Base-by-base conservation (phyloP, 2,888 invertebrate genomes). In the Stenolophus ochropezus region DNA sequence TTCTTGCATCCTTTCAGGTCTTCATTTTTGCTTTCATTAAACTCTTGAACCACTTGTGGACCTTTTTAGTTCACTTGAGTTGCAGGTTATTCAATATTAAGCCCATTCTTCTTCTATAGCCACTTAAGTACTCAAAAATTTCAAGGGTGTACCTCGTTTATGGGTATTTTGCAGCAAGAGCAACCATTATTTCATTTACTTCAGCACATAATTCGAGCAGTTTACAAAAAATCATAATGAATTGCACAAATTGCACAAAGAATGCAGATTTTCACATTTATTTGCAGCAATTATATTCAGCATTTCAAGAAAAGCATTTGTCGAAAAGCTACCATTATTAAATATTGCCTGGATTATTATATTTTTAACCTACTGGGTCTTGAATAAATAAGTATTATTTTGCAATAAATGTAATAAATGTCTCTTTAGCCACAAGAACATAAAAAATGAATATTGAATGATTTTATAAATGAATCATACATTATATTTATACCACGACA, bases 1-100 rank as follows among this genome's bases (percentile, higher is more conserved):
- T 69, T 69, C 33, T 20, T 6, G 27, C 1, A 69, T 1, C 18
- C n/a, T 69, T 69, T 23, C 5, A 33, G 61, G 21, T 65, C 65
- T 69, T 69, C 65, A 69, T 69, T 69, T 69, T 65, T 27, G 61
- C 27, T 65, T 65, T 27, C 61, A 65, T 65, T 65, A 65, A 65
- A 65, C 14, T 16, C 27, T 27, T 65, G n/a, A 27, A 65, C 25
- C 61, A 65, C 61, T 65, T 65, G 61, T 65, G 27, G n/a, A 65
- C 61, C 61, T 65, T 65, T 65, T 65, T 65, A 65, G 27, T 65
- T 65, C 61, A 65, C 61, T 65, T 65, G 61, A 65, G 27, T 16
- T 25, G 8, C 27, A 65, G 61, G 61, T 65, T 65, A 65, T 65
- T 65, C 61, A 65, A 25, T 65, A 65, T 65, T 27, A 65, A 65